Evolutionary conservation across 2,797 vertebrate species (phyloP).

Genomic region (Microcaecilia unicolor): DNA sequence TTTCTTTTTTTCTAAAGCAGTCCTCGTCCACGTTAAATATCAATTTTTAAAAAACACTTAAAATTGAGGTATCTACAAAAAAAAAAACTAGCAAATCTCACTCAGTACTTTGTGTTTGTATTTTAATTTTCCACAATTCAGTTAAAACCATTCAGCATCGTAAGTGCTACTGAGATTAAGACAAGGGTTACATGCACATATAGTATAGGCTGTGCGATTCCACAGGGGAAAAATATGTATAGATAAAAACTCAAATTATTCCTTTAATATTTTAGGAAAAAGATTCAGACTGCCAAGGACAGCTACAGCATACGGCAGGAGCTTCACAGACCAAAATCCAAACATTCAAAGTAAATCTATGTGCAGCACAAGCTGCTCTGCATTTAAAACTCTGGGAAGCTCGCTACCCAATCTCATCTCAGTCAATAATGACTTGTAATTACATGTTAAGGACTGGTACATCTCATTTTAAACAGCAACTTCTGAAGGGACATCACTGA

Average conservation of each 20-base stretch:
- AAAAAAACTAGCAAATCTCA: background rate
- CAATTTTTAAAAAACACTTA: too few species aligned
- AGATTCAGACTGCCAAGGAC: slow-evolving; percentile 16
- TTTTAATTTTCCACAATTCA: slow-evolving; percentile 2
- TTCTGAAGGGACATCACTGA: too few species aligned
- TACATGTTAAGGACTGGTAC: too few species aligned
- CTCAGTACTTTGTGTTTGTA: slow-evolving; percentile 1
- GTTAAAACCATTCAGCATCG: slow-evolving; percentile 3
- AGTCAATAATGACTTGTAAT: too few species aligned
- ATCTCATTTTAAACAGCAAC: too few species aligned
- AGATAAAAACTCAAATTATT: slow-evolving; percentile 17
- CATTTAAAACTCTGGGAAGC: too few species aligned
- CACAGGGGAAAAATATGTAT: slow-evolving; percentile 11
- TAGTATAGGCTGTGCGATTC: background rate
- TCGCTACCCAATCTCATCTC: too few species aligned
- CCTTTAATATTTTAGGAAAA: slow-evolving; percentile 28
- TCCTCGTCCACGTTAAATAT: too few species aligned
- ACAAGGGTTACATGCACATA: background rate
- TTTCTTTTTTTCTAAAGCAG: too few species aligned
- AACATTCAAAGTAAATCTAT: too few species aligned
- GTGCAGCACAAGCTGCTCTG: too few species aligned
- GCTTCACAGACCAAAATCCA: slow-evolving; percentile 17
- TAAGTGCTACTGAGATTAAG: slow-evolving; percentile 18
- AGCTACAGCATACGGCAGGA: too few species aligned
- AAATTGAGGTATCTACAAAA: background rate